A percentile compares a stretch with the other conserved stretches of the same genome.
These are phyloP conservation scores for Enoplosus armatus DNA, from an alignment of 2,797 vertebrate genomes.

Conservation along the genomic window DNA sequence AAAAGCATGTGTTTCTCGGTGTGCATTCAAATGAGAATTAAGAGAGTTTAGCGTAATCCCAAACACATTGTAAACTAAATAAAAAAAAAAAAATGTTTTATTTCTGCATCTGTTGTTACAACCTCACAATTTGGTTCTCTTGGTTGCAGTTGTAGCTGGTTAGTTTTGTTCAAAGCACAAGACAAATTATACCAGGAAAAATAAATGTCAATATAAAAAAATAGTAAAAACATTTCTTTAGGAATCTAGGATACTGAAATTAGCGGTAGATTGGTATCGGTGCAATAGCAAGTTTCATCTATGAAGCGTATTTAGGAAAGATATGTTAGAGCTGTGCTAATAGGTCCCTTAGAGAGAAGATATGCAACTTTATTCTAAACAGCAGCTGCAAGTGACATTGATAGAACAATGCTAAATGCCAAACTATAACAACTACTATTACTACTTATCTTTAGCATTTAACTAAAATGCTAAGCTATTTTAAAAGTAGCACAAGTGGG, in stretches of 20 bases:
- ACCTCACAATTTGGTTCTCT: not conserved
- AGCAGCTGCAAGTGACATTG: not conserved
- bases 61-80: too few species aligned
- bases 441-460: not conserved
- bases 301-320: not conserved
- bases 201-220: not conserved
- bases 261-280: not conserved
- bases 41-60: not conserved
- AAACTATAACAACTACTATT: not conserved
- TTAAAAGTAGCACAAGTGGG: not conserved
- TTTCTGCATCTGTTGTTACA: slow-evolving; percentile 4
- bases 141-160: not conserved
- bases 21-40: slow-evolving; percentile 2
- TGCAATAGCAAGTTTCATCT: too few species aligned
- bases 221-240: not conserved
- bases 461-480: not conserved
- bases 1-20: slow-evolving; percentile 1
- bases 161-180: not conserved
- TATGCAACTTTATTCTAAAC: not conserved
- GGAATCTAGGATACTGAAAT: slow-evolving; percentile 3
- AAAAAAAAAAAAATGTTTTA: too few species aligned
- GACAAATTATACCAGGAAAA: not conserved
- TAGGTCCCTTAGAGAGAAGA: not conserved
- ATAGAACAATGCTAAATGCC: not conserved
- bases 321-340: not conserved